Evolutionary conservation across 1,140 invertebrate species (phyloP), one percentile per base, ranked within the genome.

Genomic region (Glossosoma conforme): DNA sequence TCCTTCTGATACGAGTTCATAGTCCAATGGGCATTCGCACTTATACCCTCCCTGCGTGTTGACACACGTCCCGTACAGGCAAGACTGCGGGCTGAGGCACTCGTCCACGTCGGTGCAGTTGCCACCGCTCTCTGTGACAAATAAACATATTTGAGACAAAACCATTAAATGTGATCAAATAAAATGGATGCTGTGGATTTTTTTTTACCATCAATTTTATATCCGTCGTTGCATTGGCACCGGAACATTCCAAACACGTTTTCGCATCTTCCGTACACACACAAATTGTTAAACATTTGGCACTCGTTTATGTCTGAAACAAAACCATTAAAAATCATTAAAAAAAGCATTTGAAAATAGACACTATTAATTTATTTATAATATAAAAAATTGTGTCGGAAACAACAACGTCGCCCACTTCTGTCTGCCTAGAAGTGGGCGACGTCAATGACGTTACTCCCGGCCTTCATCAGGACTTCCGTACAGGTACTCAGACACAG

Each of bases 221-320:
- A 93, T 0, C 90, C 90, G 60, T 87, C 84, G 63, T 89, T 79
- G 63, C 91, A 93, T 53, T 87, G 81, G 65, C 89, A 93, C 35
- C 83, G 78, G 67, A 92, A 93, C 80, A 90, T 90, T 11, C 91
- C 91, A 65, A 89, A 86, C 2, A 87, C 83, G 66, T 95, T 95
- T 61, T 90, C 87, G 71, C 91, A 93, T 53, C 77, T 78, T 0
- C 91, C 91, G 66, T 81, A 89, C 2, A 91, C 86, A 66, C 91
- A 95, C 1, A 93, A 74, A 62, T 92, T 89, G 61, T 80, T 83
- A 68, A 93, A 93, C 70, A 87, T 85, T 19, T 84, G 79, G 64
- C 85, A 87, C 68, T 87, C 85, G 66, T 87, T 80, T 60, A 86
- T 81, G 68, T 86, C 84, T 83, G 56, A 24, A 69, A 62, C 61